Conservation (phyloP, 2,888 invertebrate genomes). For the Cosmorhoe ocellata region DNA sequence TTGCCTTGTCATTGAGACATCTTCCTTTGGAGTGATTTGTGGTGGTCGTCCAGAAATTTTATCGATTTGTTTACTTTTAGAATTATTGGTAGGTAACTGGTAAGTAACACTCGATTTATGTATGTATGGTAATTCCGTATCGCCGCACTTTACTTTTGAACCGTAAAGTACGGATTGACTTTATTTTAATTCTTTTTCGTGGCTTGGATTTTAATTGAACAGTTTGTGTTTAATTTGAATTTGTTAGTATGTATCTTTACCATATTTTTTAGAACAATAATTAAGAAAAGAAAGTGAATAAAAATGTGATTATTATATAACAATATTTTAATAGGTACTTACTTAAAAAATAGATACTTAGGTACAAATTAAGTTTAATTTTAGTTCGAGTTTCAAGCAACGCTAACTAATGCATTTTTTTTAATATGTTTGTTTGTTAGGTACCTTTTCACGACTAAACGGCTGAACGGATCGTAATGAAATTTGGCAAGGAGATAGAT, state of each 20-base stretch:
- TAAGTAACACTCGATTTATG: slow-evolving; percentile 58
- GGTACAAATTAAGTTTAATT: no score
- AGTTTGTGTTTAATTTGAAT: background rate
- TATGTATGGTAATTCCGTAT: slow-evolving; percentile 64
- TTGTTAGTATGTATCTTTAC: background rate
- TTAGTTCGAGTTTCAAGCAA: no score
- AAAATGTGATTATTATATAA: no score
- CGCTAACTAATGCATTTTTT: no score
- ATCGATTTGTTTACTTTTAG: slow-evolving; percentile 79
- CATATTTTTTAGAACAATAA: no score
- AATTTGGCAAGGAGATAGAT: no score
- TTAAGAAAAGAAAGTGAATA: no score
- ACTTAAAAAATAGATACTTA: no score
- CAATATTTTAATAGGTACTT: no score
- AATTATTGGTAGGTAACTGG: slow-evolving; percentile 65
- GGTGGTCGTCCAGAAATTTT: slow-evolving; percentile 62
- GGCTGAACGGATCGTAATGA: no score
- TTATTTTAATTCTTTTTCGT: slow-evolving; percentile 9
- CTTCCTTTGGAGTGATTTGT: slow-evolving; percentile 73
- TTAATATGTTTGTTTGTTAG: no score
- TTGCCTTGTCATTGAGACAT: slow-evolving; percentile 75
- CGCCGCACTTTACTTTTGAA: slow-evolving; percentile 50
- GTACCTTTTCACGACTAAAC: no score
- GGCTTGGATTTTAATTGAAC: slow-evolving; percentile 18
- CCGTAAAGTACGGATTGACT: slow-evolving; percentile 25